Conservation (phyloP, 2,888 invertebrate genomes). For the Leucophenga montana region DNA sequence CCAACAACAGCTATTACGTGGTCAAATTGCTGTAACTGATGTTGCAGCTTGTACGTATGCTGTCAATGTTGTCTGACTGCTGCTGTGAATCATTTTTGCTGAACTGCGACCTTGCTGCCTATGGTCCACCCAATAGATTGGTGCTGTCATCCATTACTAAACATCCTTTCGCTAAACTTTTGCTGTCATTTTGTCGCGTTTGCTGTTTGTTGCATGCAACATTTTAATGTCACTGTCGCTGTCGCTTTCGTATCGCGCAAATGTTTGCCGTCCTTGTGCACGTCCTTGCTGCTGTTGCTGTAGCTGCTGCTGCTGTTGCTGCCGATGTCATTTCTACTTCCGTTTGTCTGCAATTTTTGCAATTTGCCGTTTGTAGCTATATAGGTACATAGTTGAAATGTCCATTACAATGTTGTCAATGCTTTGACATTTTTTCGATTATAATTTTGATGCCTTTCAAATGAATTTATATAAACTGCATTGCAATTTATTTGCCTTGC, state of each 20-base stretch:
- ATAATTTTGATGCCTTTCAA: slow-evolving; percentile 26
- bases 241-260: not conserved
- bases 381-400: slow-evolving; percentile 2
- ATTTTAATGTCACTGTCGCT: slow-evolving; percentile 8
- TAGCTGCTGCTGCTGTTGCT: not conserved
- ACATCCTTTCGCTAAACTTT: not conserved
- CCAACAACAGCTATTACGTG: too few relatives aligned
- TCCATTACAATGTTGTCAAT: slow-evolving; percentile 28
- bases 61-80: not conserved
- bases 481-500: not conserved
- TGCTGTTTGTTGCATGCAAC: not conserved
- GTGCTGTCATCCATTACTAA: too few relatives aligned
- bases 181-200: slow-evolving; percentile 10
- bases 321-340: not conserved
- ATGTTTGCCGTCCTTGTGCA: slow-evolving; percentile 6
- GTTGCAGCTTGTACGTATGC: slow-evolving; percentile 3
- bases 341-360: slow-evolving; percentile 6
- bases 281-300: too few relatives aligned
- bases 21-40: too few relatives aligned
- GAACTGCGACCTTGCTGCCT: too few relatives aligned
- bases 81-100: too few relatives aligned
- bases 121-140: too few relatives aligned
- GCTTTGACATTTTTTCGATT: slow-evolving; percentile 27
- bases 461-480: not conserved
- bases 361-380: not conserved